phyloP scores from a whole-genome alignment of 2,797 vertebrate genomes.

The Anolis apletophallus region DNA sequence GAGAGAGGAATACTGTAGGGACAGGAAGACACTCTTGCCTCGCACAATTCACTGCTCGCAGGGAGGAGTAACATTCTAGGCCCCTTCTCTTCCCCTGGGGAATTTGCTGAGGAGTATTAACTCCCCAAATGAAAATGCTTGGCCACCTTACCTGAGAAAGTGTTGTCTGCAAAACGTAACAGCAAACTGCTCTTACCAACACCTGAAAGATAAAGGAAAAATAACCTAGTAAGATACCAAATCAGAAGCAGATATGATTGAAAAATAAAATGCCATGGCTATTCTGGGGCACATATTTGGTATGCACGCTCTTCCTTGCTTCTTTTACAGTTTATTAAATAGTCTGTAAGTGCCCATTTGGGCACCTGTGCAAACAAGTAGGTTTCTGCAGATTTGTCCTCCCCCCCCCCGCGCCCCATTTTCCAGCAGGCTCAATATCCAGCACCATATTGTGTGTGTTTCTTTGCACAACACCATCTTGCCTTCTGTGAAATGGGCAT shows the following conservation, averaged over 20 bases:
- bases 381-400: background rate
- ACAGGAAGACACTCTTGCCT: background rate
- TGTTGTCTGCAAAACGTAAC: slow-evolving; percentile 98
- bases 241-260: background rate
- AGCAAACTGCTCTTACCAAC: slow-evolving; percentile 99
- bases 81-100: background rate
- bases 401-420: too few species aligned
- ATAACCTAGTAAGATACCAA: slow-evolving; percentile 38
- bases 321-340: background rate
- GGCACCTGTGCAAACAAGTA: background rate
- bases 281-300: background rate
- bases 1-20: background rate
- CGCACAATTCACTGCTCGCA: too few species aligned
- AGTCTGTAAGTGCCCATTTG: background rate
- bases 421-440: background rate
- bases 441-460: background rate
- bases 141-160: slow-evolving; percentile 92
- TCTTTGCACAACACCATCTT: background rate
- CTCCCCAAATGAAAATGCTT: background rate
- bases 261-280: background rate
- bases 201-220: slow-evolving; percentile 80
- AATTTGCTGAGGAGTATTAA: background rate
- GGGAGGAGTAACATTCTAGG: background rate
- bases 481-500: background rate
- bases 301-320: background rate